Conservation (phyloP, 2,797 vertebrate species). For the Sciaenops ocellatus region DNA sequence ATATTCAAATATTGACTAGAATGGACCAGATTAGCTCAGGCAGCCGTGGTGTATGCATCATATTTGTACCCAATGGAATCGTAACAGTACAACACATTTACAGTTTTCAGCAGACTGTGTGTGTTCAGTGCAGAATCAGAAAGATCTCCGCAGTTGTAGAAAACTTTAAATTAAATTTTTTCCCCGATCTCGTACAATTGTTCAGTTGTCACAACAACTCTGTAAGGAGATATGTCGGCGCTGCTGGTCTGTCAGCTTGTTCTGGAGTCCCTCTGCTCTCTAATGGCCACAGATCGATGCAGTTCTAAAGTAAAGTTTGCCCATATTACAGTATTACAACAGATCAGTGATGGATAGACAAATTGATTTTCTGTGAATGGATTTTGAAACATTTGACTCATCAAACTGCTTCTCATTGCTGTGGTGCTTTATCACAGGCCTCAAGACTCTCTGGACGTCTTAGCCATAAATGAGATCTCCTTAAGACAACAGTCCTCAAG, state of each 20-base stretch:
- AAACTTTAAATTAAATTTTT: too few relatives aligned
- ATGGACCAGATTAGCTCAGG: too few relatives aligned
- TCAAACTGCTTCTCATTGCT: neutral
- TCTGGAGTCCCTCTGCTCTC: neutral
- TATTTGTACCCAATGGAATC: too few relatives aligned
- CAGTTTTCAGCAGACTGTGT: too few relatives aligned
- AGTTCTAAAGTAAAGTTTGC: neutral
- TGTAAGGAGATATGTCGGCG: neutral
- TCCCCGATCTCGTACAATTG: too few relatives aligned
- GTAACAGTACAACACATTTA: too few relatives aligned
- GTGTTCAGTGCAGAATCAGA: too few relatives aligned
- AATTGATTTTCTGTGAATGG: neutral
- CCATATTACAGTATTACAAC: neutral
- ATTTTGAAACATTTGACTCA: neutral
- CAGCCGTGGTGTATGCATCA: too few relatives aligned
- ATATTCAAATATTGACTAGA: too few relatives aligned
- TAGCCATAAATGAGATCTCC: conserved; percentile 6
- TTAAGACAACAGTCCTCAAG: neutral
- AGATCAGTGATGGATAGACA: neutral
- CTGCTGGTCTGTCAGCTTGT: neutral
- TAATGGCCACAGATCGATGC: neutral
- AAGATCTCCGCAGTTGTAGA: too few relatives aligned
- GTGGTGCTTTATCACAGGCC: neutral
- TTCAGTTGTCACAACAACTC: neutral
- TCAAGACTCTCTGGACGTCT: neutral